Evolutionary conservation across 2,888 invertebrate genomes (phyloP).

Genomic region (Drosophila anomalipes): DNA sequence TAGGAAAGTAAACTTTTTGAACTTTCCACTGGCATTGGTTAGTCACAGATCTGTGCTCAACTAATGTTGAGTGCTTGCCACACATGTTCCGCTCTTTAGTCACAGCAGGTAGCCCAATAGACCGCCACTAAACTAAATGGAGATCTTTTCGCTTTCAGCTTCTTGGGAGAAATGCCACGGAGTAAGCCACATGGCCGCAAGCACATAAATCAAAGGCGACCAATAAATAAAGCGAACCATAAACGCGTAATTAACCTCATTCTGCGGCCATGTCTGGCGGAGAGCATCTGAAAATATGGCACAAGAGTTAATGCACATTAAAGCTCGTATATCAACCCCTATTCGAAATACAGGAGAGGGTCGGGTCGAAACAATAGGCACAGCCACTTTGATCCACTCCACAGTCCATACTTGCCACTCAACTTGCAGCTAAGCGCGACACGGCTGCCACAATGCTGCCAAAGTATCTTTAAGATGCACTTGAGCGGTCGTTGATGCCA

Average conservation of each 20-base stretch:
- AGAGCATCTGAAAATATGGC: conserved; percentile 47
- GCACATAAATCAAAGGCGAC: conserved; percentile 67
- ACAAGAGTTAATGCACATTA: conserved; percentile 72
- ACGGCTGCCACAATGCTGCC: conserved; percentile 58
- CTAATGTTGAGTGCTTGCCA: conserved; percentile 26
- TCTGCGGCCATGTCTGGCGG: conserved; percentile 28
- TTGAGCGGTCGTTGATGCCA: conserved; percentile 78
- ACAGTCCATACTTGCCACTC: conserved; percentile 40
- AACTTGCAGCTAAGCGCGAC: conserved; percentile 52
- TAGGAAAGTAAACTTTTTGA: conserved; percentile 17
- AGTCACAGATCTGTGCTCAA: conserved; percentile 21
- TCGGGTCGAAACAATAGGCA: conserved; percentile 55
- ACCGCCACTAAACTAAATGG: not conserved
- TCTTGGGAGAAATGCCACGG: not conserved
- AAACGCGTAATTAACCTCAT: conserved; percentile 77
- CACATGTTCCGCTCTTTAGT: conserved; percentile 37
- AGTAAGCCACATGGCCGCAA: conserved; percentile 22
- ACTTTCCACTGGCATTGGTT: conserved; percentile 14
- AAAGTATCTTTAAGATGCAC: conserved; percentile 82
- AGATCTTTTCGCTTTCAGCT: not conserved
- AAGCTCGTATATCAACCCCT: conserved; percentile 76
- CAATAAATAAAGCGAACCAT: conserved; percentile 69
- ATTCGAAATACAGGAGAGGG: conserved; percentile 7
- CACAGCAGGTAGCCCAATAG: conserved; percentile 45
- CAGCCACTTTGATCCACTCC: conserved; percentile 53